These are phyloP conservation scores for Helicoverpa armigera DNA, from an alignment of 1,140 invertebrate genomes.

Conservation along the genomic window DNA sequence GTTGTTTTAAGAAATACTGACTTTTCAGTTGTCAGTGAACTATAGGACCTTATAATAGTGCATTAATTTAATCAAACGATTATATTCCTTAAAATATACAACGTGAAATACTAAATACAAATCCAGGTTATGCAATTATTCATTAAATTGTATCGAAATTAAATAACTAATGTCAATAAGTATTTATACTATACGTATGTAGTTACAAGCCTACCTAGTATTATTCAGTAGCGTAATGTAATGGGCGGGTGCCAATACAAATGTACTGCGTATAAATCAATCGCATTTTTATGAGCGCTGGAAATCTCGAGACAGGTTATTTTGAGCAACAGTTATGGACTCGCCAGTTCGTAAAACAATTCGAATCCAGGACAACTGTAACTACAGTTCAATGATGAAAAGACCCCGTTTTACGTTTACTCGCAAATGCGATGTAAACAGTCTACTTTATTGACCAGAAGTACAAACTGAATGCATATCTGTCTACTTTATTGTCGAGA, in stretches of 20 bases:
- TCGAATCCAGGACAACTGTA: slow-evolving; percentile 57
- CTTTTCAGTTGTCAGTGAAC: no score
- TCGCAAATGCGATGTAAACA: background rate
- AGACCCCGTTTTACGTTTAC: background rate
- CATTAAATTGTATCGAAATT: slow-evolving; percentile 3
- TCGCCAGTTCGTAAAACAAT: slow-evolving; percentile 66
- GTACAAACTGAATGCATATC: no score
- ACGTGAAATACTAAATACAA: slow-evolving; percentile 4
- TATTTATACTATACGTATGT: slow-evolving; percentile 26
- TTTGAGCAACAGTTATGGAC: slow-evolving; percentile 68
- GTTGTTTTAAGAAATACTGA: no score
- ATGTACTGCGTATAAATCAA: slow-evolving; percentile 71
- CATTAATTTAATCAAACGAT: no score
- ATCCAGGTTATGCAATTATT: slow-evolving; percentile 30
- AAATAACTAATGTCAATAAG: slow-evolving; percentile 25
- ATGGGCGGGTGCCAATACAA: slow-evolving; percentile 69
- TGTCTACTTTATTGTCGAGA: no score
- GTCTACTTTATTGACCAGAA: no score
- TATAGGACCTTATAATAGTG: no score
- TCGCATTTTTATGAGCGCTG: slow-evolving; percentile 73
- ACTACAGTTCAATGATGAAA: background rate
- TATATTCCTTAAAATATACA: no score
- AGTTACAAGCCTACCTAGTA: slow-evolving; percentile 2
- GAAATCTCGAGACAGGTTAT: slow-evolving; percentile 65
- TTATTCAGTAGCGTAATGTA: slow-evolving; percentile 52